Percentiles rank a stretch among this genome's conserved stretches.
These are phyloP conservation scores for Centropristis striata DNA, from an alignment of 2,113 vertebrate genomes.

Conservation along the genomic window DNA sequence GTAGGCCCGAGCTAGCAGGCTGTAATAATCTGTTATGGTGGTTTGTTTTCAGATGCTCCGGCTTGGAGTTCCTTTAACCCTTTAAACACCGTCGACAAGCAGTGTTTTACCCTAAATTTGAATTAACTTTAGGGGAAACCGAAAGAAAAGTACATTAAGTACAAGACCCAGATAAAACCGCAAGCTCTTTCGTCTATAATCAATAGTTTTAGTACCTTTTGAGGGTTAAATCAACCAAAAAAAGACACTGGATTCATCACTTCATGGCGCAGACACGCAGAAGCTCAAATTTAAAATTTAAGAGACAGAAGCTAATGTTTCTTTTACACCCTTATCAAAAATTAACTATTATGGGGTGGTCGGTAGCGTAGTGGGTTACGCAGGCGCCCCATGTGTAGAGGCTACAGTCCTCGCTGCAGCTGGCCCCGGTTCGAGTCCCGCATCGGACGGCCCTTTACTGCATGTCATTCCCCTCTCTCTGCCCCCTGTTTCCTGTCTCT, in stretches of 20 bases:
- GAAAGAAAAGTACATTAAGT: not conserved
- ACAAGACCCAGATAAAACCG: not conserved
- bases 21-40: slow-evolving; percentile 37
- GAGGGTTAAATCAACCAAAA: not conserved
- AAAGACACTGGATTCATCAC: not conserved
- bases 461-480: too few relatives aligned
- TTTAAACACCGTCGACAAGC: slow-evolving; percentile 2
- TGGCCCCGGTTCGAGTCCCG: too few relatives aligned
- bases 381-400: too few relatives aligned
- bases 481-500: too few relatives aligned
- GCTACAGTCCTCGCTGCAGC: too few relatives aligned
- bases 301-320: not conserved
- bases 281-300: not conserved
- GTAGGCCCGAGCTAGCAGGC: slow-evolving; percentile 18
- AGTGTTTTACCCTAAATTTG: not conserved
- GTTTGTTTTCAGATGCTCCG: slow-evolving; percentile 43
- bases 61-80: slow-evolving; percentile 7
- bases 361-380: too few relatives aligned
- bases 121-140: slow-evolving; percentile 4
- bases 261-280: not conserved
- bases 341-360: too few relatives aligned
- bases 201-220: not conserved
- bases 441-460: too few relatives aligned
- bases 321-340: not conserved
- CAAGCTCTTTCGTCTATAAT: not conserved